Evolutionary conservation across 2,113 vertebrate genomes (phyloP).

Genomic region (Crotalus tigris): DNA sequence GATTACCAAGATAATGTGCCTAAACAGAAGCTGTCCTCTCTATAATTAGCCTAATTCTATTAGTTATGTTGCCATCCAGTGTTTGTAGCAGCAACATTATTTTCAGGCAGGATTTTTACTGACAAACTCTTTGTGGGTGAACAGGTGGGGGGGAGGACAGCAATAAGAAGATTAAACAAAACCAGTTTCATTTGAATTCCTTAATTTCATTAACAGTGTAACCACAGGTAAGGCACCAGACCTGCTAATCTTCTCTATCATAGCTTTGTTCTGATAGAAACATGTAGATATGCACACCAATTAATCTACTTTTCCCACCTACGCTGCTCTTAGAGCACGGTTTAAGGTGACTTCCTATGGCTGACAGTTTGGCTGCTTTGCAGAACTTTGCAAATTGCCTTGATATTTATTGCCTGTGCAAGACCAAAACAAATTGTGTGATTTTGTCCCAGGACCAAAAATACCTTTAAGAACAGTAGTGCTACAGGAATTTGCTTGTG

Average conservation of each 20-base stretch:
- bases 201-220: conserved; percentile 66
- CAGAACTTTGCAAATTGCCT: neutral
- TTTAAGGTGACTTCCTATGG: neutral
- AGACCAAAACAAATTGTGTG: neutral
- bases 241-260: conserved; percentile 47
- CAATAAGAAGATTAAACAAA: conserved; percentile 65
- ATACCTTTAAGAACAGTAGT: neutral
- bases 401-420: neutral
- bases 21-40: conserved; percentile 73
- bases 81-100: conserved; percentile 69
- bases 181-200: conserved; percentile 61
- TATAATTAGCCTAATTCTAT: conserved; percentile 74
- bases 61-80: conserved; percentile 71
- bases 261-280: conserved; percentile 28
- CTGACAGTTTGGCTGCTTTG: neutral
- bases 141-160: conserved; percentile 53
- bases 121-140: conserved; percentile 67
- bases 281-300: conserved; percentile 38
- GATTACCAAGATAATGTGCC: conserved; percentile 72
- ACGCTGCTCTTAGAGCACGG: neutral
- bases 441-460: neutral
- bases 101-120: conserved; percentile 68
- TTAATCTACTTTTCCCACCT: neutral
- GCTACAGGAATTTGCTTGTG: neutral
- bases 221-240: conserved; percentile 61